Evolutionary conservation across 2,888 invertebrate genomes (phyloP).

Genomic region (Macrophya alboannulata): DNA sequence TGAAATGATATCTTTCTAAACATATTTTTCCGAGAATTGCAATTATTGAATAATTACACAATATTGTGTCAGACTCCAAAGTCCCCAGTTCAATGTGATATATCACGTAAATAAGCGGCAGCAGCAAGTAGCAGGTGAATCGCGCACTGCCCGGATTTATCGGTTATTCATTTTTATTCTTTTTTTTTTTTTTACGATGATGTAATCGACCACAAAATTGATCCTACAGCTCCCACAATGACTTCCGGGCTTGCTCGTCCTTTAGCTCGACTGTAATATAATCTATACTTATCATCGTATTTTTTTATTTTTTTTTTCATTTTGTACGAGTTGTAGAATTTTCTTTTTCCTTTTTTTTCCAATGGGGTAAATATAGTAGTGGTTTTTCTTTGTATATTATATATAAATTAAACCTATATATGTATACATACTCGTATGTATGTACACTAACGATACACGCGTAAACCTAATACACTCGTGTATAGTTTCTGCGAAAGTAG

Average conservation of each 20-base stretch:
- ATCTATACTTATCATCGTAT: not conserved
- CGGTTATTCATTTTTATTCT: not conserved
- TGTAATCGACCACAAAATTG: not conserved
- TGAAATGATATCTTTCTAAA: not conserved
- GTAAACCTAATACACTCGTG: not conserved
- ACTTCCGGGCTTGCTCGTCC: not conserved
- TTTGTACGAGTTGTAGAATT: too few relatives aligned
- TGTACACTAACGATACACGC: not conserved
- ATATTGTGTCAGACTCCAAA: not conserved
- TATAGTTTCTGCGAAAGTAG: slow-evolving; percentile 15
- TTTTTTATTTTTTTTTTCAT: too few relatives aligned
- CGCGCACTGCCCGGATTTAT: not conserved
- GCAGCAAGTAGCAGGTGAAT: slow-evolving; percentile 8
- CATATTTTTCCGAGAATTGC: not conserved
- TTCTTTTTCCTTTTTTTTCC: too few relatives aligned
- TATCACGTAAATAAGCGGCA: not conserved
- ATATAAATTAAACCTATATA: not conserved
- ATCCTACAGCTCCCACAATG: not conserved
- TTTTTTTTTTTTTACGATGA: not conserved
- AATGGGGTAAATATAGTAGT: too few relatives aligned
- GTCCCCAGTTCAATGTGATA: not conserved
- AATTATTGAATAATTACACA: not conserved
- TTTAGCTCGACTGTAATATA: not conserved
- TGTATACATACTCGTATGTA: not conserved
- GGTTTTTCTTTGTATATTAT: too few relatives aligned